Conservation (phyloP, 2,888 invertebrate genomes). For the Tholera decimalis region DNA sequence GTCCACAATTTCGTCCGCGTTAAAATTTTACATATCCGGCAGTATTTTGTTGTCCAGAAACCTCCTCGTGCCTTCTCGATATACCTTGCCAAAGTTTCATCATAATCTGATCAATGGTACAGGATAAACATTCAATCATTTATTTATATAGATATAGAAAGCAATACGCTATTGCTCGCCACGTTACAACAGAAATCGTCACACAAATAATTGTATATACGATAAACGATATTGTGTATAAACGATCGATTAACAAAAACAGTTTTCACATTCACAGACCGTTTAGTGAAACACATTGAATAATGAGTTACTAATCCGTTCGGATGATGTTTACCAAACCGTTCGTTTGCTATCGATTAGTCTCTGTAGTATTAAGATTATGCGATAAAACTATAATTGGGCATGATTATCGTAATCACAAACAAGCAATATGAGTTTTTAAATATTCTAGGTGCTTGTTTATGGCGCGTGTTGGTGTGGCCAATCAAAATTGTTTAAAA, state of each 20-base stretch:
- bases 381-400: slow-evolving; percentile 59
- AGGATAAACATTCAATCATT: no score
- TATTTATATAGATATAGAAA: no score
- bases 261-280: slow-evolving; percentile 16
- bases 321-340: slow-evolving; percentile 31
- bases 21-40: no score
- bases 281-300: slow-evolving; percentile 20
- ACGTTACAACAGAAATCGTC: not conserved
- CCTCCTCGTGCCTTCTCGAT: no score
- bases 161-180: no score
- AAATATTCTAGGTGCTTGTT: slow-evolving; percentile 35
- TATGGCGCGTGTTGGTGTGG: slow-evolving; percentile 13
- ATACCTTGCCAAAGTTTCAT: no score
- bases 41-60: no score
- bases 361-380: slow-evolving; percentile 54
- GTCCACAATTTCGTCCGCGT: no score
- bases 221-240: no score
- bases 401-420: slow-evolving; percentile 51
- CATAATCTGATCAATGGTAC: no score
- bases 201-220: no score
- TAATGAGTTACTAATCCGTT: slow-evolving; percentile 21
- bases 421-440: slow-evolving; percentile 51
- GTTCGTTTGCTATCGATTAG: slow-evolving; percentile 37
- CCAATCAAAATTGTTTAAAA: slow-evolving; percentile 50
- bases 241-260: slow-evolving; percentile 13